Base-by-base conservation (phyloP, 2,888 invertebrate species). In the Eilema caniola region DNA sequence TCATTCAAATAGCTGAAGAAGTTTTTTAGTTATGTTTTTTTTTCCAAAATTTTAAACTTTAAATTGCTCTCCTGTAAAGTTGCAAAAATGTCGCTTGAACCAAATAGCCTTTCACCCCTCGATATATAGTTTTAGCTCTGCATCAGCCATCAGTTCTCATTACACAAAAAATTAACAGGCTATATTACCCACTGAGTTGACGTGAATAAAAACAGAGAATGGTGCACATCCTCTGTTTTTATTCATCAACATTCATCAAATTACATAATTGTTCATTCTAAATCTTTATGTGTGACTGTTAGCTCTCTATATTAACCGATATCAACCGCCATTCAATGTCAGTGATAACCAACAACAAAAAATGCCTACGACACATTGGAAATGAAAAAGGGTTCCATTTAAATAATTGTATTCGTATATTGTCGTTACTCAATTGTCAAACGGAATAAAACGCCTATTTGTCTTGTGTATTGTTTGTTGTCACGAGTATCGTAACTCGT, bases 401-500 rank as follows among this genome's bases (percentile, higher is more conserved):
- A 62, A 63, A 69, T 69, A 69, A 69, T 64, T 60, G 64, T 70
- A 62, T 62, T 66, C 25, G 53, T 62, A 56, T 47, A 66, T 66
- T 57, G 62, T 66, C 66, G 24, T 62, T 61, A 53, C 56, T 70
- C 20, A 33, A 41, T 66, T 47, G 62, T 66, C 66, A 62, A 47
- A 31, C 56, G 47, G 47, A 66, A 66, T 63, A 69, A 57, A 68
- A 70, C 61, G 31, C 28, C 53, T 63, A 70, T 77, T 74, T 65
- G 60, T 70, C 69, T 65, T 67, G 33, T 63, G 47, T 11, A 64
- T 72, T 14, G 25, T 69, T 74, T 71, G 67, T 71, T 74, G 69
- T 73, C 66, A 66, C 66, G 73, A 73, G 62, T 70, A 73, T 71
- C 25, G 64, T 65, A 74, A 66, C 73, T 72, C 67, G 73, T 76